Conservation (phyloP, 92 coral and sea anemone species). For the Heteractis magnifica region DNA sequence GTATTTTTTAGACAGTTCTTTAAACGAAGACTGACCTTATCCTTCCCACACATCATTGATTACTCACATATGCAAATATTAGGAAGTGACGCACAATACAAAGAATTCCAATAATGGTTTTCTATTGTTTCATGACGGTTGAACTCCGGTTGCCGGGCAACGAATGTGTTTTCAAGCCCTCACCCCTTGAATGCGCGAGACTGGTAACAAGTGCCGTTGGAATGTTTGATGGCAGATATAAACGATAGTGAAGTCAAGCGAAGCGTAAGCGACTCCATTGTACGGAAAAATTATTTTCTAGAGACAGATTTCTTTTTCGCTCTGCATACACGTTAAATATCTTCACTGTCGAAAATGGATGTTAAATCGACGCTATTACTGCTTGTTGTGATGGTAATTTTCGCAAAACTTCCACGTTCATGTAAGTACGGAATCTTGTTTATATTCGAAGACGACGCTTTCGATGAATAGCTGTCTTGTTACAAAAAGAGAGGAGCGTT, state of each 20-base stretch:
- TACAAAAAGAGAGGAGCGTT: neutral
- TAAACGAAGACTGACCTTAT: conserved; percentile 19
- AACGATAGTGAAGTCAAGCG: conserved; percentile 31
- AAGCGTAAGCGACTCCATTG: neutral
- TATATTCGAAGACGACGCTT: conserved; percentile 5
- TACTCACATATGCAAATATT: conserved; percentile 33
- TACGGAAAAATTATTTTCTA: neutral
- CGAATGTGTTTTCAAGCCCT: conserved; percentile 18
- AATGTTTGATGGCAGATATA: conserved; percentile 37
- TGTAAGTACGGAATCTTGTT: conserved; percentile 22
- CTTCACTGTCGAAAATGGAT: conserved; percentile 4
- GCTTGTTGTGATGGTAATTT: conserved; percentile 10
- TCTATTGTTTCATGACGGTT: conserved; percentile 10
- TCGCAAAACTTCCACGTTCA: conserved; percentile 32
- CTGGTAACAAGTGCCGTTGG: conserved; percentile 22
- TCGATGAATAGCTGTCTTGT: neutral
- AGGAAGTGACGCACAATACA: conserved; percentile 25
- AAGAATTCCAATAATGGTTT: conserved; percentile 18
- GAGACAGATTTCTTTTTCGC: neutral
- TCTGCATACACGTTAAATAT: neutral
- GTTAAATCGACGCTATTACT: neutral
- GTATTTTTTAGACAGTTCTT: neutral
- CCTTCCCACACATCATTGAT: neutral
- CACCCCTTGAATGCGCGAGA: conserved; percentile 23
- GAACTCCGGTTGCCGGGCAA: conserved; percentile 33